Percentiles rank a stretch among this genome's conserved stretches.
Evolutionary conservation across 2,797 vertebrate genomes (phyloP).

Genomic region (Trachops cirrhosus): DNA sequence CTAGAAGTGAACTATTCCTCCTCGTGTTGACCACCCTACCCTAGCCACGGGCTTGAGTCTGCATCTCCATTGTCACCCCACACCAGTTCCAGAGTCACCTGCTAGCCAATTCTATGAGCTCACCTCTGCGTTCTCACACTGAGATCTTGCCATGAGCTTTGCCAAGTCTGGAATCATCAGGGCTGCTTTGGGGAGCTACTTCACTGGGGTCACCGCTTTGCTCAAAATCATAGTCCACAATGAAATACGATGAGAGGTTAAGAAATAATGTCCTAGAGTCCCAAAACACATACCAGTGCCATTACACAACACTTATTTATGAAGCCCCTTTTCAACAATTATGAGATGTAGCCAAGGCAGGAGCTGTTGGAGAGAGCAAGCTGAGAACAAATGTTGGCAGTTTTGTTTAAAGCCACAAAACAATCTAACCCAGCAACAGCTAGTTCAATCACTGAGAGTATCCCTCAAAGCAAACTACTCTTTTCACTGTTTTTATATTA

Average conservation of each 20-base stretch:
- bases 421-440: background rate
- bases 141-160: background rate
- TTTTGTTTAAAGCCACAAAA: constrained; percentile 46
- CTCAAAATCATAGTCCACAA: constrained; percentile 38
- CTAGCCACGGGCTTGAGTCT: background rate
- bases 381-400: constrained; percentile 37
- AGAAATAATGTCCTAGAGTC: constrained; percentile 37
- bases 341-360: constrained; percentile 38
- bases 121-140: background rate
- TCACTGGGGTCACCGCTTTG: constrained; percentile 28
- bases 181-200: constrained; percentile 5
- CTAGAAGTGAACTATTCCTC: fast-evolving
- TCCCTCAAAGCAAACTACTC: background rate
- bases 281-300: constrained; percentile 43
- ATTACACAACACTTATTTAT: constrained; percentile 43
- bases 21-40: background rate
- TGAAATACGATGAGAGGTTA: constrained; percentile 43
- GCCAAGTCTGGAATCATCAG: constrained; percentile 23
- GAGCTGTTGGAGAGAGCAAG: constrained; percentile 13
- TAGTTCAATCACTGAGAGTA: background rate
- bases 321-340: constrained; percentile 43
- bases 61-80: background rate
- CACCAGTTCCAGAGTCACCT: background rate
- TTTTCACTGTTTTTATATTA: background rate
- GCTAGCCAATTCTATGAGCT: background rate